These are phyloP conservation scores for Nasonia giraulti DNA, from an alignment of 1,140 invertebrate species.

Conservation along the genomic window DNA sequence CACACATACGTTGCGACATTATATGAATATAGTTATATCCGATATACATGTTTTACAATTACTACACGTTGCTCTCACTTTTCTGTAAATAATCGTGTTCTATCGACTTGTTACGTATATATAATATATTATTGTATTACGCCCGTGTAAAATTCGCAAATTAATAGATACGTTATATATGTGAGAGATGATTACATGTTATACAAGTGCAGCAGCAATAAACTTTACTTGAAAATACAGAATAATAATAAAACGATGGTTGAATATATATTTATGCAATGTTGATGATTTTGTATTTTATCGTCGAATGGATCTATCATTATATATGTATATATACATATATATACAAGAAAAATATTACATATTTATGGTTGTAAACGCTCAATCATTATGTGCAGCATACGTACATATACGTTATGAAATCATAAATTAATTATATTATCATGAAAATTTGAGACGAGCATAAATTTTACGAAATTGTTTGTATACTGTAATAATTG, in stretches of 20 bases:
- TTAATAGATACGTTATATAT: background rate
- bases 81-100: slow-evolving; percentile 52
- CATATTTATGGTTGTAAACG: background rate
- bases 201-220: background rate
- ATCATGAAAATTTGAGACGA: background rate
- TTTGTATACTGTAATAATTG: background rate
- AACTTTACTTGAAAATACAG: background rate
- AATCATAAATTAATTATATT: background rate
- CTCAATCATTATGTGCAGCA: background rate
- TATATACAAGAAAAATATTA: background rate
- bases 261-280: slow-evolving; percentile 11
- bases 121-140: background rate
- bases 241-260: background rate
- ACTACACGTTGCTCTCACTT: background rate
- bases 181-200: background rate
- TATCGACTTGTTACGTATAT: slow-evolving; percentile 48
- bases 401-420: background rate
- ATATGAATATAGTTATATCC: slow-evolving; percentile 20
- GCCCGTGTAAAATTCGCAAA: background rate
- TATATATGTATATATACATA: too few species aligned
- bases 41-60: slow-evolving; percentile 28
- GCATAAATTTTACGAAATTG: background rate
- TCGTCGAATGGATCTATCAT: background rate
- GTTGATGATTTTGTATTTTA: slow-evolving; percentile 1
- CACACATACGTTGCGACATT: background rate